Base-by-base conservation (phyloP, 2,797 vertebrate species). In the Lagodon rhomboides region DNA sequence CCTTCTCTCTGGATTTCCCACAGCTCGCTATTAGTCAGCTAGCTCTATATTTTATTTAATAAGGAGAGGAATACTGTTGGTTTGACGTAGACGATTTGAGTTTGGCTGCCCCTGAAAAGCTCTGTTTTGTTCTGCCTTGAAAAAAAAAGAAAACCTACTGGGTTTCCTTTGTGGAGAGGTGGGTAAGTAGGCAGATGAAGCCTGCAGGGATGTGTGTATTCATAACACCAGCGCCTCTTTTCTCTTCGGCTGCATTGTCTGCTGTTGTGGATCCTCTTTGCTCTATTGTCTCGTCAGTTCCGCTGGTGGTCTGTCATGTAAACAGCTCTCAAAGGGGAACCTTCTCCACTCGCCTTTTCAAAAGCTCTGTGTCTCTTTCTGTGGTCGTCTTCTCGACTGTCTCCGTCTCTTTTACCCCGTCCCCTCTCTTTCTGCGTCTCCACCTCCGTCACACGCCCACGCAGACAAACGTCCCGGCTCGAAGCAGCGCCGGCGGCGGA, bases 301-400 rank as follows among this genome's bases (percentile, higher is more conserved):
- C 62, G 50, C 84, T 87, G 89, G 89, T 92, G 87, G 87, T 91
- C 85, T 87, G 75, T 83, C 83, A 69, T 88, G 88, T 89, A 90
- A 91, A 90, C 87, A 83, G 41, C 72, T 82, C 85, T 89, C 77
- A 76, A 83, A 86, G 71, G 75, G 66, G 64, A 71, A 73, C 69
- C 73, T 67, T 85, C 68, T 85, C 64, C 80, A 66, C 67, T 85
- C 69, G 58, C 71, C 72, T 75, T 87, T 86, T 85, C 71, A 82
- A 80, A 82, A 78, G 69, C 12, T 3, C 38, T 30, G 43, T n/a
- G 25, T 77, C 55, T 83, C 55, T 79, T 70, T 86, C 54, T 83
- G 71, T 68, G 78, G 60, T 75, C 34, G 3, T 58, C 71, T 72
- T 81, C 54, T 75, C 60, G 25, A 75, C 73, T 73, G 61, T 74